These are phyloP conservation scores for Hypselothyrea guttata DNA, from an alignment of 2,888 invertebrate species.

Conservation along the genomic window DNA sequence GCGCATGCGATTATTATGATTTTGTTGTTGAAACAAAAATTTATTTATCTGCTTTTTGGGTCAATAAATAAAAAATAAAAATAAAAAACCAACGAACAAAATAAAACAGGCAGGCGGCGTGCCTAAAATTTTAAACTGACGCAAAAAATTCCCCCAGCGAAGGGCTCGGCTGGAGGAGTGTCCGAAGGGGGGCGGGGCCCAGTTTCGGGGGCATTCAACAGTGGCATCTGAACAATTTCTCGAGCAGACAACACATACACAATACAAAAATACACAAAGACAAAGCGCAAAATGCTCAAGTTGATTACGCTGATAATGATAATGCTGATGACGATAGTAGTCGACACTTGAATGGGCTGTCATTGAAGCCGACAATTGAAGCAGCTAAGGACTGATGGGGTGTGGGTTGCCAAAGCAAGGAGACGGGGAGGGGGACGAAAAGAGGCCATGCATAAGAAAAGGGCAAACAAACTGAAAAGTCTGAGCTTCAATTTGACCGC, in stretches of 20 bases:
- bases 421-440: too few species aligned
- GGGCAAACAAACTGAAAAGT: too few species aligned
- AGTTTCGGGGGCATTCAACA: constrained; percentile 29
- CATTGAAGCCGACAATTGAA: constrained; percentile 23
- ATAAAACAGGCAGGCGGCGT: constrained; percentile 49
- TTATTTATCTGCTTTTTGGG: constrained; percentile 74
- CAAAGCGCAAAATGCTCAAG: constrained; percentile 43
- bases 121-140: constrained; percentile 71
- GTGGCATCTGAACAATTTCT: constrained; percentile 71
- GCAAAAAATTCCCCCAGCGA: constrained; percentile 18
- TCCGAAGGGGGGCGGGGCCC: background rate
- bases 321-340: constrained; percentile 22
- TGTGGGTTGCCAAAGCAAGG: too few species aligned
- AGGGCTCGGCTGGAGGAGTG: constrained; percentile 31
- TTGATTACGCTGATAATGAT: constrained; percentile 7
- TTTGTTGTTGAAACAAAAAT: constrained; percentile 50
- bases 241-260: constrained; percentile 68
- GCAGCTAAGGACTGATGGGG: too few species aligned
- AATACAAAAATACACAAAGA: constrained; percentile 23
- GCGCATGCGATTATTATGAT: constrained; percentile 72
- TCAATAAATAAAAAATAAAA: constrained; percentile 58
- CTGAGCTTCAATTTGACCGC: too few species aligned
- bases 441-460: too few species aligned
- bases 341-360: constrained; percentile 57
- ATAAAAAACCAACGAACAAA: too few species aligned